Evolutionary conservation across 2,113 vertebrate genomes (phyloP).

Genomic region (Protobothrops flavoviridis): DNA sequence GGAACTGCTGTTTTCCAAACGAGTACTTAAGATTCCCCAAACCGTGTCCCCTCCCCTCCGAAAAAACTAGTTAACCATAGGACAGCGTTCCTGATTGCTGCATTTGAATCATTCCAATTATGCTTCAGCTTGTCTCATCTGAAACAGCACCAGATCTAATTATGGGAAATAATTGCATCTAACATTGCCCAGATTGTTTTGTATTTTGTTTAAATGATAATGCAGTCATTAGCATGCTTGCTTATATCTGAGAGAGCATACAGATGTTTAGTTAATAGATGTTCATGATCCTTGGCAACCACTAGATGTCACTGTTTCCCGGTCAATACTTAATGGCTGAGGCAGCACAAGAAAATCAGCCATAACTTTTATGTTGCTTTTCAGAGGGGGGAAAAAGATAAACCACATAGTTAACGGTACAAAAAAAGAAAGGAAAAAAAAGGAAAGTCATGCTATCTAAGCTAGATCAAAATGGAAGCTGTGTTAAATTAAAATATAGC

Average conservation of each 20-base stretch:
- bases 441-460: background rate
- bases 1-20: background rate
- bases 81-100: conserved; percentile 31
- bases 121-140: conserved; percentile 42
- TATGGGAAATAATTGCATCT: conserved; percentile 58
- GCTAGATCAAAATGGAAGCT: background rate
- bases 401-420: background rate
- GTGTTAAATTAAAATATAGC: background rate
- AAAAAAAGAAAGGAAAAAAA: background rate
- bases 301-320: conserved; percentile 71
- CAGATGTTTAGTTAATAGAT: conserved; percentile 10
- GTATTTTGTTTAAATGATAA: conserved; percentile 49
- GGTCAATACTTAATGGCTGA: conserved; percentile 29
- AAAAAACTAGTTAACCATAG: conserved; percentile 42
- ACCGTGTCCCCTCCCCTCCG: background rate
- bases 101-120: conserved; percentile 23
- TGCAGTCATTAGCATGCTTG: conserved; percentile 33
- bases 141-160: conserved; percentile 42
- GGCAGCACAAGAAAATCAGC: background rate
- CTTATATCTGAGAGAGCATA: accelerated
- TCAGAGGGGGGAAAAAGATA: background rate
- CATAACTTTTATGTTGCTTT: background rate
- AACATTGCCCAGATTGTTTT: conserved; percentile 45
- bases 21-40: background rate
- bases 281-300: conserved; percentile 49